Base-by-base conservation (phyloP, 2,888 invertebrate species). In the Oligia latruncula region DNA sequence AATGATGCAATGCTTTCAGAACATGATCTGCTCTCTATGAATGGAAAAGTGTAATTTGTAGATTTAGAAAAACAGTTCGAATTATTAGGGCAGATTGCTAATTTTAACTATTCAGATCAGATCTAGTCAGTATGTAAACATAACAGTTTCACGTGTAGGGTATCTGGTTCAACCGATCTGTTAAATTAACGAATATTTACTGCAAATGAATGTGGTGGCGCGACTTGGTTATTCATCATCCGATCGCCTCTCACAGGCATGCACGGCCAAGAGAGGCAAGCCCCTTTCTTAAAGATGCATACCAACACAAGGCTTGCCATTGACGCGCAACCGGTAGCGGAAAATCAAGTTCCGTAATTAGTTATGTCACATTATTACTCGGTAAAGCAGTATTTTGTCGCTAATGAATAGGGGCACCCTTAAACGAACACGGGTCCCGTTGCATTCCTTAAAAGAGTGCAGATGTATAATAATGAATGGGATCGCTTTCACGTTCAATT, bases 291-390 rank as follows among this genome's bases (percentile, higher is more conserved):
- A 64, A 73, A 80, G 72, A 87, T 88, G 87, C 88, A 86, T 84
- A 82, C 77, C 83, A 77, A 84, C 74, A 85, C 86, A 91, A 91
- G 90, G 90, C 87, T 87, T 80, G 64, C 87, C 90, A 90, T 91
- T 91, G 90, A 91, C 88, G 82, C 62, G 78, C 81, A 82, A 88
- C 82, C 75, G 81, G 86, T 80, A 86, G 88, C 80, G 87, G 86
- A 79, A 86, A 85, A 80, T 79, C 80, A 87, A 83, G 87, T 90
- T 91, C 92, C 89, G 88, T 90, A 89, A 90, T 88, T 87, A 80
- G 80, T 90, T 89, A 86, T 84, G 87, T 90, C 90, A 90, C 85
- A 87, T 89, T 82, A 81, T 81, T 84, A 80, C 75, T 83, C 62
- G 76, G 85, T 72, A 78, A 71, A 60, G 80, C 71, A 84, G 80